Percentiles rank a stretch among this genome's conserved stretches.
phyloP scores from a whole-genome alignment of 37 sponge, comb jelly and placozoan species.

The Agelas oroides region DNA sequence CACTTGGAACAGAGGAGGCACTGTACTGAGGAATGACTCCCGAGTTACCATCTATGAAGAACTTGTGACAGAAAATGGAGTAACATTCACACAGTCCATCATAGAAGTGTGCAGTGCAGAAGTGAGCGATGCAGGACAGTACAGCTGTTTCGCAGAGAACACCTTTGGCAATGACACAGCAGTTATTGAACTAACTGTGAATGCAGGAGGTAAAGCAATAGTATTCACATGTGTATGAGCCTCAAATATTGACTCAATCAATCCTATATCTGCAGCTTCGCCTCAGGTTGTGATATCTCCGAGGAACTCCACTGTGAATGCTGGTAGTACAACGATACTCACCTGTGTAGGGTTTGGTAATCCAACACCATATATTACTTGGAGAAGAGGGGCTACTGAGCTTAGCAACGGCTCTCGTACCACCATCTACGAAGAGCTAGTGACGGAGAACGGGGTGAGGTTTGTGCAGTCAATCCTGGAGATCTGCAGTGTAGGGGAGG shows the following conservation, averaged over 20 bases:
- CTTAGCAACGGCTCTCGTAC: slow-evolving; percentile 2
- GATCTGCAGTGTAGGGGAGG: slow-evolving; percentile 16
- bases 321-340: not conserved
- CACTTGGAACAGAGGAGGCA: not conserved
- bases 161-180: not conserved
- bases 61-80: not conserved
- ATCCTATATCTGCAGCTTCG: not conserved
- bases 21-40: not conserved
- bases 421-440: slow-evolving; percentile 11
- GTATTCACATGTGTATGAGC: too few relatives aligned
- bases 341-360: slow-evolving; percentile 32
- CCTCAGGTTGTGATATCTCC: not conserved
- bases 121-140: not conserved
- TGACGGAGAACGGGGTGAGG: not conserved
- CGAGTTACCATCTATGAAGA: not conserved
- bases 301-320: not conserved
- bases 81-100: not conserved
- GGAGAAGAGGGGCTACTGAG: not conserved
- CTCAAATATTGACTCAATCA: not conserved
- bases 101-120: not conserved
- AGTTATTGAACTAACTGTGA: not conserved
- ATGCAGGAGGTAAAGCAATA: too few relatives aligned
- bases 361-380: slow-evolving; percentile 17
- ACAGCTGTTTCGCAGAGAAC: slow-evolving; percentile 14
- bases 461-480: slow-evolving; percentile 34